These are phyloP conservation scores for Cricetomys ansorgei DNA, from an alignment of 2,113 vertebrate genomes.

Conservation along the genomic window DNA sequence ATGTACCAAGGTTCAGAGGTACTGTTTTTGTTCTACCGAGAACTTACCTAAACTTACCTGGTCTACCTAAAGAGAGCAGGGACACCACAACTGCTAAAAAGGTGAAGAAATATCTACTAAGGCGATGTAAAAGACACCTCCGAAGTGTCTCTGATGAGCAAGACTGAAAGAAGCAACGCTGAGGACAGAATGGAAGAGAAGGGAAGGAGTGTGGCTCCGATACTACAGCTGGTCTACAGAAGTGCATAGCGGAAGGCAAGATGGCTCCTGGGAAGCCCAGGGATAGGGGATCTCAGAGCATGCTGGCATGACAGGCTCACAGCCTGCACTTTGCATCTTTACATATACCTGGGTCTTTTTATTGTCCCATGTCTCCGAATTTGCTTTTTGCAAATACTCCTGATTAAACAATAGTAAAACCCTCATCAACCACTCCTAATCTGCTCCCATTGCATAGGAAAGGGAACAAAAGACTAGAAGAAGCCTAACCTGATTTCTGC, in stretches of 20 bases:
- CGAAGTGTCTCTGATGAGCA: not conserved
- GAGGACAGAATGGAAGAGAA: not conserved
- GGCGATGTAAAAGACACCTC: not conserved
- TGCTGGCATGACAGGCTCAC: rapidly evolving
- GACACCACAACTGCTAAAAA: not conserved
- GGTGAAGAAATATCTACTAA: not conserved
- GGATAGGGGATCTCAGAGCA: not conserved
- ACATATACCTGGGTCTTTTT: slow-evolving; percentile 35
- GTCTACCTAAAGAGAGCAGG: not conserved
- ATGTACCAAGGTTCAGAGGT: not conserved
- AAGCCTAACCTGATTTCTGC: slow-evolving; percentile 82
- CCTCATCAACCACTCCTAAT: slow-evolving; percentile 67
- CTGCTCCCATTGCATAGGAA: slow-evolving; percentile 50
- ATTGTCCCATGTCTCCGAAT: slow-evolving; percentile 65
- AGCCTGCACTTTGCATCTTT: not conserved
- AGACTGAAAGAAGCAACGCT: not conserved
- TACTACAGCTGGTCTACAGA: not conserved
- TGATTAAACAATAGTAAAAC: slow-evolving; percentile 58
- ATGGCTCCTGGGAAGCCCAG: no score
- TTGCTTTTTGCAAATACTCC: slow-evolving; percentile 56
- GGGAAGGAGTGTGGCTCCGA: not conserved
- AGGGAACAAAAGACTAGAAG: slow-evolving; percentile 66
- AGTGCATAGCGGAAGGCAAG: no score
- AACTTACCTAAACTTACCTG: no score
- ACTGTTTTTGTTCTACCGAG: not conserved